Conservation (phyloP, 92 coral and sea anemone species). For the Hydrozoanthus gracilis region DNA sequence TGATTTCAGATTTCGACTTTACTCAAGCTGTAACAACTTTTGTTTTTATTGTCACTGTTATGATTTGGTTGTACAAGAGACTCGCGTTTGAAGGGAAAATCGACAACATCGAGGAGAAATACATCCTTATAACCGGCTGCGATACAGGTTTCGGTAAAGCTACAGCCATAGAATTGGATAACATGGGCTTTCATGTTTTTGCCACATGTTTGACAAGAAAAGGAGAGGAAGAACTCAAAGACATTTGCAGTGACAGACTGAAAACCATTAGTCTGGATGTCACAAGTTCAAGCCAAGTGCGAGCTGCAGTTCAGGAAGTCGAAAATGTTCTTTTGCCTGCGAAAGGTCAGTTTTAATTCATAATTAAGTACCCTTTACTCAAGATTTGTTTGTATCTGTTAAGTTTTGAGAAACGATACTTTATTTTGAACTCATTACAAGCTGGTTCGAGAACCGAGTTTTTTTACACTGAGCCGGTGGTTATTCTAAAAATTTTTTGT, state of each 20-base stretch:
- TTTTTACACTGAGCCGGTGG: too few relatives aligned
- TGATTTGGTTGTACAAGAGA: conserved; percentile 38
- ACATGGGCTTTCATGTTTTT: conserved; percentile 83
- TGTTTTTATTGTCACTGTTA: not conserved
- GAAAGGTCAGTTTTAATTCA: conserved; percentile 49
- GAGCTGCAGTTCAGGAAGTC: conserved; percentile 57
- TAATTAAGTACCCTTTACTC: too few relatives aligned
- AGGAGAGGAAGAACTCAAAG: conserved; percentile 60
- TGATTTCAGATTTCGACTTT: conserved; percentile 12
- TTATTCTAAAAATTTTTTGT: too few relatives aligned
- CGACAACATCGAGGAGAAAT: conserved; percentile 48
- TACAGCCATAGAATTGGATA: conserved; percentile 78
- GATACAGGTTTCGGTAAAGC: conserved; percentile 90
- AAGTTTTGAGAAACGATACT: too few relatives aligned
- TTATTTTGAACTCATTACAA: too few relatives aligned
- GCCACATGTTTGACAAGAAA: conserved; percentile 89
- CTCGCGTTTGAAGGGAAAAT: conserved; percentile 5
- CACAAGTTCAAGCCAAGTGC: conserved; percentile 69
- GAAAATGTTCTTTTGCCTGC: conserved; percentile 50
- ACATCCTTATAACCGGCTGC: conserved; percentile 87
- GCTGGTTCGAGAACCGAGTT: too few relatives aligned
- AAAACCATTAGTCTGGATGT: conserved; percentile 74
- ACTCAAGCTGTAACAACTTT: not conserved
- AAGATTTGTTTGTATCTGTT: too few relatives aligned
- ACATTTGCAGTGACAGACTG: conserved; percentile 68